phyloP scores from a whole-genome alignment of 2,797 vertebrate genomes.

The Sciaenops ocellatus region DNA sequence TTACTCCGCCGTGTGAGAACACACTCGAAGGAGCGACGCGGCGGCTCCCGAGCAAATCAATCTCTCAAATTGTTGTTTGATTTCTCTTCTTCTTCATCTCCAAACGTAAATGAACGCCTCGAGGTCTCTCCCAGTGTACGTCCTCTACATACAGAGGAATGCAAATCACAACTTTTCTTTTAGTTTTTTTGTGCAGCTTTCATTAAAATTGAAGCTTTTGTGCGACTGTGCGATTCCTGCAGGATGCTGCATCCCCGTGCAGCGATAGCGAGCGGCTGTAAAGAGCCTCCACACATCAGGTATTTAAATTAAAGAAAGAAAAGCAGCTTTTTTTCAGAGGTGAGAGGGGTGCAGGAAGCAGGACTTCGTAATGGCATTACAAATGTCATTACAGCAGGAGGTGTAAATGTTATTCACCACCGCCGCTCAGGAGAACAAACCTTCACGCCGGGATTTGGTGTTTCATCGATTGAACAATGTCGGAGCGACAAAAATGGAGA shows the following conservation, averaged over 20 bases:
- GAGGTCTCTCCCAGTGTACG: neutral
- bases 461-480: slow-evolving; percentile 1
- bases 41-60: slow-evolving; percentile 21
- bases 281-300: neutral
- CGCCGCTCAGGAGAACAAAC: slow-evolving; percentile 15
- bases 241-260: neutral
- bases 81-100: slow-evolving; percentile 37
- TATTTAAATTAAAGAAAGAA: slow-evolving; percentile 10
- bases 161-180: neutral
- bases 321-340: neutral
- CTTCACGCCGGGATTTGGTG: slow-evolving; percentile 3
- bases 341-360: slow-evolving; percentile 5
- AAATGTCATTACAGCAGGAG: slow-evolving; percentile 58
- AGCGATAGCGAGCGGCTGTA: neutral
- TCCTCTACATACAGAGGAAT: neutral
- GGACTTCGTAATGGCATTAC: slow-evolving; percentile 14
- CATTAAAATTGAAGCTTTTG: neutral
- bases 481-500: neutral
- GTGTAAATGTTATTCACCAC: slow-evolving; percentile 20
- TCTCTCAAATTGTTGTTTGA: slow-evolving; percentile 47
- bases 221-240: neutral
- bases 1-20: slow-evolving; percentile 37
- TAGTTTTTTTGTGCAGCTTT: slow-evolving; percentile 5
- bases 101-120: slow-evolving; percentile 27
- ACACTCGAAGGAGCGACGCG: slow-evolving; percentile 30